A percentile compares a stretch with the other conserved stretches of the same genome.
phyloP scores from a whole-genome alignment of 2,113 vertebrate species.

The Propithecus coquereli region DNA sequence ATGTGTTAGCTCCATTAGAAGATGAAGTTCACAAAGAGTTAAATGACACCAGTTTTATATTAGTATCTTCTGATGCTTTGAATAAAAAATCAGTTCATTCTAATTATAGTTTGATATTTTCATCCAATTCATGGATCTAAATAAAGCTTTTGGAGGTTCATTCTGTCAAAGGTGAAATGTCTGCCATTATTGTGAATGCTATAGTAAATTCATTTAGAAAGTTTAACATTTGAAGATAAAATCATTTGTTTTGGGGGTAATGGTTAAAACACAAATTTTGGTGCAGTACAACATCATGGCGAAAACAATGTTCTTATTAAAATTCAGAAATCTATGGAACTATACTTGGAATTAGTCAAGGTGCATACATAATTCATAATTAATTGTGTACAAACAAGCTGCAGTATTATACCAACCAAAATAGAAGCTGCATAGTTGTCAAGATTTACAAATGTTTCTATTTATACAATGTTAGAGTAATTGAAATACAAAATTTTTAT shows the following conservation, averaged over 20 bases:
- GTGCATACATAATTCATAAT: neutral
- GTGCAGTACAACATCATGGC: neutral
- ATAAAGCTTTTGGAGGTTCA: constrained; percentile 15
- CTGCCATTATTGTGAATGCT: neutral
- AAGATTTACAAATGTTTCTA: constrained; percentile 36
- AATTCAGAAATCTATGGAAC: constrained; percentile 28
- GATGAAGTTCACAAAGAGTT: constrained; percentile 25
- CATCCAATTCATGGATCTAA: neutral
- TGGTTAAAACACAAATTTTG: constrained; percentile 33
- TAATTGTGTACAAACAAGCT: constrained; percentile 13
- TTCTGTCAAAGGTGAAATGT: constrained; percentile 22
- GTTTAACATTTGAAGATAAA: constrained; percentile 43
- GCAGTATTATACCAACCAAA: neutral
- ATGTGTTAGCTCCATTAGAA: neutral
- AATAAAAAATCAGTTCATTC: constrained; percentile 25
- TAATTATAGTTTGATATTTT: constrained; percentile 51
- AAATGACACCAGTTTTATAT: neutral
- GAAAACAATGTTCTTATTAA: constrained; percentile 29
- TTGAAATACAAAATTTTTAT: constrained; percentile 3
- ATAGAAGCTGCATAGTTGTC: neutral
- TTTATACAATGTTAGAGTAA: constrained; percentile 15
- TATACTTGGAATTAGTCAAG: constrained; percentile 30
- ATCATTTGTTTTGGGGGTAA: neutral
- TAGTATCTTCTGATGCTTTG: neutral
- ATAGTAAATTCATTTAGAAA: constrained; percentile 43